These are phyloP conservation scores for Ceyx cyanopectus DNA, from an alignment of 2,113 vertebrate genomes.

Conservation along the genomic window DNA sequence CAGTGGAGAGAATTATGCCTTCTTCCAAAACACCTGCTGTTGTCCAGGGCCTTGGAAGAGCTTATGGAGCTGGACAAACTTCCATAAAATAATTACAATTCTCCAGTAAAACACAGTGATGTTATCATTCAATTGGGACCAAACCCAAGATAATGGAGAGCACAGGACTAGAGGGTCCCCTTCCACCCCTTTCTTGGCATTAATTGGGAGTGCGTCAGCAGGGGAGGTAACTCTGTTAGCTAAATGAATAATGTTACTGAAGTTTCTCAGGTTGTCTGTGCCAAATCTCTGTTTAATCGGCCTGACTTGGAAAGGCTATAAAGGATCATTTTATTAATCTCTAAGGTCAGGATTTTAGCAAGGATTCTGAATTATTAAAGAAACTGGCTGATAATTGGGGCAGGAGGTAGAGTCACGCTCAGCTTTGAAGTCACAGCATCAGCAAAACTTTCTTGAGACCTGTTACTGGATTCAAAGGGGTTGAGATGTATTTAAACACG, in stretches of 20 bases:
- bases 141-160: constrained; percentile 44
- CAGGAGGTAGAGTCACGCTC: background rate
- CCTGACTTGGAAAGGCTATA: constrained; percentile 43
- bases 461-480: constrained; percentile 23
- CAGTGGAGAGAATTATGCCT: fast-evolving
- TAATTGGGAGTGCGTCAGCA: constrained; percentile 63
- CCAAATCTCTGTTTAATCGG: constrained; percentile 60
- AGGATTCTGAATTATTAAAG: constrained; percentile 60
- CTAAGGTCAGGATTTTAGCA: constrained; percentile 51
- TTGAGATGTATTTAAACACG: background rate
- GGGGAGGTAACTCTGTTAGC: constrained; percentile 55
- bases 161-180: constrained; percentile 22
- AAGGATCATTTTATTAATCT: constrained; percentile 58
- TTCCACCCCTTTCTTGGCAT: constrained; percentile 48
- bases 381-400: constrained; percentile 38
- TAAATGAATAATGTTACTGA: constrained; percentile 53
- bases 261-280: constrained; percentile 48
- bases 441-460: constrained; percentile 37
- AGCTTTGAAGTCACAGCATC: constrained; percentile 19
- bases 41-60: fast-evolving
- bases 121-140: constrained; percentile 45
- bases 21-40: background rate
- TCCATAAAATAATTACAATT: constrained; percentile 23
- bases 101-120: background rate
- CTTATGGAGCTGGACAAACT: background rate